Conservation (phyloP, 1,140 invertebrate genomes). For the Brachionus asplanchnoidis region DNA sequence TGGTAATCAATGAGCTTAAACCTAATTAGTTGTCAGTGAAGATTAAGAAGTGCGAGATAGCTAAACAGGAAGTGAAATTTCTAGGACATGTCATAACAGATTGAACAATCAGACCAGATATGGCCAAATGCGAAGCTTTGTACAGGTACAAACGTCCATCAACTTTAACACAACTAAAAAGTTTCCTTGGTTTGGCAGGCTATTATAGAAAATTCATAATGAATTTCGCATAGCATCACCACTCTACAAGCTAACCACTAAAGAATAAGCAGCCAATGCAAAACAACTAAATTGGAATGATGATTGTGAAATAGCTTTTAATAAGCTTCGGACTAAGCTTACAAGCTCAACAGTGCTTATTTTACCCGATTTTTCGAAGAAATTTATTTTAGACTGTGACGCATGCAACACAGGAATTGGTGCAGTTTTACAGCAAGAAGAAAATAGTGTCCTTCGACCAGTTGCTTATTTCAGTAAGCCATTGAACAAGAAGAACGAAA, state of each 20-base stretch:
- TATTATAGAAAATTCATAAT: constrained; percentile 44
- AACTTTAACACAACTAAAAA: constrained; percentile 41
- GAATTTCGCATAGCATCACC: constrained; percentile 40
- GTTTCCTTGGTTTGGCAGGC: constrained; percentile 41
- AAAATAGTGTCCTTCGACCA: neutral
- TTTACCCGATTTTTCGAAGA: constrained; percentile 25
- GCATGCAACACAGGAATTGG: constrained; percentile 42
- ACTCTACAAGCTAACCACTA: constrained; percentile 42
- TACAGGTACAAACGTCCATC: constrained; percentile 35
- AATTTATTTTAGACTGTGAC: constrained; percentile 44
- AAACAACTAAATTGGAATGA: constrained; percentile 22
- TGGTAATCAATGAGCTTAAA: neutral
- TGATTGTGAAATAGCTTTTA: constrained; percentile 42
- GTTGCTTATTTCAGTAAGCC: neutral
- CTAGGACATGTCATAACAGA: constrained; percentile 43
- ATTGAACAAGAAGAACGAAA: neutral
- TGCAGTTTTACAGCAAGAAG: constrained; percentile 43
- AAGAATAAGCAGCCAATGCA: constrained; percentile 33
- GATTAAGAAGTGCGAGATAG: neutral
- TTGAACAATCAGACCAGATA: constrained; percentile 41
- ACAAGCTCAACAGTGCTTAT: too few relatives aligned
- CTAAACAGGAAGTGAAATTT: constrained; percentile 1
- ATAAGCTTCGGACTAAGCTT: constrained; percentile 42
- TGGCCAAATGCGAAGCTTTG: constrained; percentile 31
- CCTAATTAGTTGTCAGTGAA: neutral